A percentile compares a stretch with the other conserved stretches of the same genome.
Conservation (phyloP, 2,797 vertebrate genomes). For the Staurois parvus region DNA sequence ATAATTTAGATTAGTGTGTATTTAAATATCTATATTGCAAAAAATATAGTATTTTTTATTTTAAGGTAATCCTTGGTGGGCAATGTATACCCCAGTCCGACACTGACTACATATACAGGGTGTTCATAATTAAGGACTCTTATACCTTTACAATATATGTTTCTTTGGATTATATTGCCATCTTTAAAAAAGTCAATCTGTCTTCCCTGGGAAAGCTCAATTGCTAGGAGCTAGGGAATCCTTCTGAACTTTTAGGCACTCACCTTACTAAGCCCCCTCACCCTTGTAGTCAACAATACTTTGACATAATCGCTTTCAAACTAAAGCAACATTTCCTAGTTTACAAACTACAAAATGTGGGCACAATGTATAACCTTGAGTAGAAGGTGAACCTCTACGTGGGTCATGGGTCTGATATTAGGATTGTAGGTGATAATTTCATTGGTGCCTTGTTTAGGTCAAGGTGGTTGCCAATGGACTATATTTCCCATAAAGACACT, state of each 20-base stretch:
- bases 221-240: neutral
- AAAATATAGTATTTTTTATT: neutral
- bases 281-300: too few species aligned
- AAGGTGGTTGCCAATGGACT: neutral
- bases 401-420: too few species aligned
- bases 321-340: too few species aligned
- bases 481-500: neutral
- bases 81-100: neutral
- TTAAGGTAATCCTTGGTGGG: neutral
- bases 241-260: neutral
- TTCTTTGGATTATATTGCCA: neutral
- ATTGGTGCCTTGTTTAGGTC: neutral
- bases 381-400: too few species aligned
- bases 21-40: neutral
- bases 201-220: neutral
- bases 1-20: neutral
- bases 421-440: neutral
- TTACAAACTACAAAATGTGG: too few species aligned
- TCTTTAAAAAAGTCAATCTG: neutral
- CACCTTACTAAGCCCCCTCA: neutral
- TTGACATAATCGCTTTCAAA: too few species aligned
- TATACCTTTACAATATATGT: neutral
- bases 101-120: neutral
- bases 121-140: neutral
- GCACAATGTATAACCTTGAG: too few species aligned